A percentile compares a stretch with the other conserved stretches of the same genome.
Evolutionary conservation across 2,797 vertebrate genomes (phyloP).

Genomic region (Kryptopterus vitreolus): DNA sequence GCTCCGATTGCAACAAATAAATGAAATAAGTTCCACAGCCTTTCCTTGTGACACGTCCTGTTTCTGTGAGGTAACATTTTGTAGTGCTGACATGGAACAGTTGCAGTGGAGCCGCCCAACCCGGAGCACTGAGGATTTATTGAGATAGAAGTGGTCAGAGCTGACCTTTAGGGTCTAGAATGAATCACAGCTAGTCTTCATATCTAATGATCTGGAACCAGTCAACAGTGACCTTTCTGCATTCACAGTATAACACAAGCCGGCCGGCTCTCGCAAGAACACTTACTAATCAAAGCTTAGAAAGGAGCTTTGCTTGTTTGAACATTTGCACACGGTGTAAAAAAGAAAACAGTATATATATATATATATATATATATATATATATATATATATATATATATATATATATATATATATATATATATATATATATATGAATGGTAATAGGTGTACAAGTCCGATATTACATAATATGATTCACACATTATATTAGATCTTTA

Average conservation of each 20-base stretch:
- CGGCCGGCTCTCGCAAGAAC: conserved; percentile 44
- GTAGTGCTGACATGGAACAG: conserved; percentile 33
- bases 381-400: too few species aligned
- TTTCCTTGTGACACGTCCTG: conserved; percentile 31
- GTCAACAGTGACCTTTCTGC: conserved; percentile 74
- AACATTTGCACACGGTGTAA: conserved; percentile 24
- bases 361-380: too few species aligned
- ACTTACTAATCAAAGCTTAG: conserved; percentile 45
- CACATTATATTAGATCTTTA: conserved; percentile 50
- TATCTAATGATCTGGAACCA: conserved; percentile 75
- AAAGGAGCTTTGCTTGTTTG: conserved; percentile 43
- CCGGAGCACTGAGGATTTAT: conserved; percentile 42
- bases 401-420: too few species aligned
- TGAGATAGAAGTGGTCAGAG: conserved; percentile 61
- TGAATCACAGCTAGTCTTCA: conserved; percentile 74
- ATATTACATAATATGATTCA: background rate
- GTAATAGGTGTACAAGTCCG: background rate
- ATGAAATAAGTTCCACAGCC: conserved; percentile 22
- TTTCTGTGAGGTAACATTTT: conserved; percentile 28
- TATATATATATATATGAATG: conserved; percentile 27
- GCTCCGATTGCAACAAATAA: conserved; percentile 6
- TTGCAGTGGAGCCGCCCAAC: conserved; percentile 22
- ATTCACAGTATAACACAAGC: conserved; percentile 44
- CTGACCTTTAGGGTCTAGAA: conserved; percentile 73
- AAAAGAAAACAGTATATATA: too few species aligned